phyloP scores from a whole-genome alignment of 2,797 vertebrate genomes.

The Clarias fuscus region DNA sequence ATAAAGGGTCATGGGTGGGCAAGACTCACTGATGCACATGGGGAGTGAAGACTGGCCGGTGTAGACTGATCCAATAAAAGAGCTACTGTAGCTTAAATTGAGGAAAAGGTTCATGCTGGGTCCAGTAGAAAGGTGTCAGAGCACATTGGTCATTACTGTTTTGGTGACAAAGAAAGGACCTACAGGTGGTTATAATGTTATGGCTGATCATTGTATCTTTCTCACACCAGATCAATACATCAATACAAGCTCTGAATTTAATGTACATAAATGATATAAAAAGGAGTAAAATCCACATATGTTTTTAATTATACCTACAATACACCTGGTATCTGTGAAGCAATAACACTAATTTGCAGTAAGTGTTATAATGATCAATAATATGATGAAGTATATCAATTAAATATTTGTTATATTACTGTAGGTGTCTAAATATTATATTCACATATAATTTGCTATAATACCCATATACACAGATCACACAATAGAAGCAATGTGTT shows the following conservation, averaged over 20 bases:
- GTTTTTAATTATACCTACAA: neutral
- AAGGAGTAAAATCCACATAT: neutral
- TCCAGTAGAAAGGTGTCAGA: no score
- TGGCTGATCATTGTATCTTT: no score
- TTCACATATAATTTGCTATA: neutral
- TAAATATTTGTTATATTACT: neutral
- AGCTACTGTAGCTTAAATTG: no score
- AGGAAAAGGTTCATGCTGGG: no score
- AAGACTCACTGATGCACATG: no score
- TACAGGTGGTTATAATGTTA: no score
- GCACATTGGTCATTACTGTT: no score
- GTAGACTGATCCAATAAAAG: no score
- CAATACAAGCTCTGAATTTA: neutral
- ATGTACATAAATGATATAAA: neutral
- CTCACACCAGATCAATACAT: neutral
- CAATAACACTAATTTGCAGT: neutral
- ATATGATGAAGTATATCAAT: neutral
- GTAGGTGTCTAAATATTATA: neutral
- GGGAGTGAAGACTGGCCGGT: no score
- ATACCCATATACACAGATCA: neutral
- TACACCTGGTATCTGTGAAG: neutral
- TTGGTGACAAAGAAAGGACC: no score
- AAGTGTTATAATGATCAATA: neutral
- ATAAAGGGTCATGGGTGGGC: no score
- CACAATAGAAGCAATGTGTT: neutral